phyloP scores from a whole-genome alignment of 2,888 invertebrate species.

The Brachynemurus nebulosus region DNA sequence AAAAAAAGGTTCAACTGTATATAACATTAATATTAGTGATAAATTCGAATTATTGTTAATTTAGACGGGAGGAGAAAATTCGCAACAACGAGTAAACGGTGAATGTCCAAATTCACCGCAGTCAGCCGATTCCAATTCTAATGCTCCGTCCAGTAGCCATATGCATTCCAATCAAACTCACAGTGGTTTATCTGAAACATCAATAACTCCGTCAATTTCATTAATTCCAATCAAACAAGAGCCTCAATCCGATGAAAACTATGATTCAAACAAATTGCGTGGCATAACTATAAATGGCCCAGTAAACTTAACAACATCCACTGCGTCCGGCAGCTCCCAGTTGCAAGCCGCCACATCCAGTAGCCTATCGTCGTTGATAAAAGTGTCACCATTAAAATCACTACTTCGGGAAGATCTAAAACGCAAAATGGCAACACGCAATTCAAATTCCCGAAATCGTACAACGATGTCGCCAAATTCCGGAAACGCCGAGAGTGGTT shows the following conservation, averaged over 20 bases:
- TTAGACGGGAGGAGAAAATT: slow-evolving; percentile 23
- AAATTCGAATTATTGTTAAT: slow-evolving; percentile 12
- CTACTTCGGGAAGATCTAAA: slow-evolving; percentile 71
- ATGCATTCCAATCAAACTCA: slow-evolving; percentile 30
- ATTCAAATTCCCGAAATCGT: slow-evolving; percentile 33
- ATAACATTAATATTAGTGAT: too few relatives aligned
- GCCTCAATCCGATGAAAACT: slow-evolving; percentile 34
- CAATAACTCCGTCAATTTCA: slow-evolving; percentile 73
- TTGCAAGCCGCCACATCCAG: slow-evolving; percentile 46
- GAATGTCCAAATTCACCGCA: slow-evolving; percentile 67
- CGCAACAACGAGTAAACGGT: slow-evolving; percentile 44
- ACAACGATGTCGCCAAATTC: slow-evolving; percentile 30
- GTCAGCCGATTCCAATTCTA: slow-evolving; percentile 63
- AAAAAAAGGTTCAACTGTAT: too few relatives aligned
- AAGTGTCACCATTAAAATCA: slow-evolving; percentile 74
- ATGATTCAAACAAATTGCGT: slow-evolving; percentile 23
- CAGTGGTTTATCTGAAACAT: slow-evolving; percentile 30
- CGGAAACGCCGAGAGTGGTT: slow-evolving; percentile 31
- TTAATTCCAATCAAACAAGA: slow-evolving; percentile 73
- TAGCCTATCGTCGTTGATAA: slow-evolving; percentile 63
- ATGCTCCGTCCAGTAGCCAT: slow-evolving; percentile 58
- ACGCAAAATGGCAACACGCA: slow-evolving; percentile 60
- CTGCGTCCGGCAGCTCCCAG: slow-evolving; percentile 26
- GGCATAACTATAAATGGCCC: slow-evolving; percentile 28
- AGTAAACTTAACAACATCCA: slow-evolving; percentile 27